phyloP scores from a whole-genome alignment of 2,113 vertebrate genomes.

The Menura novaehollandiae region DNA sequence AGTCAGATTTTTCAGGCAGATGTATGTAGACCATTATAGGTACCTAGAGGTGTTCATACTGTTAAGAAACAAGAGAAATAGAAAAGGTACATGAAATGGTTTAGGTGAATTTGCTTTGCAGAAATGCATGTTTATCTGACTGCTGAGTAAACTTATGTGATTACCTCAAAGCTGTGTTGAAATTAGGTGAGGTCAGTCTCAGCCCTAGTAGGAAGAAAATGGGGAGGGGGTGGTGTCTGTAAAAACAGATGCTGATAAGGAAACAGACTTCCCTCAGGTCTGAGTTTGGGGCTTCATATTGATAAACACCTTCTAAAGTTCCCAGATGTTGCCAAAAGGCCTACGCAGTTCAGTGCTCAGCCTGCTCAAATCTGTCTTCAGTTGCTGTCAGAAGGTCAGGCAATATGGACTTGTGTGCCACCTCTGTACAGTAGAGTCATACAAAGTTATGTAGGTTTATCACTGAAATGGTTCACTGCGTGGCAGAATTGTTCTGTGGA shows the following conservation, averaged over 20 bases:
- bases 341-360: neutral
- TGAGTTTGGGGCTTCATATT: neutral
- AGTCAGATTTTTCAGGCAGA: neutral
- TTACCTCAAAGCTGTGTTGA: neutral
- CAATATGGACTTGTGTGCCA: neutral
- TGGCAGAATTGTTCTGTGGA: neutral
- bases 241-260: neutral
- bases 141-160: neutral
- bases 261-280: neutral
- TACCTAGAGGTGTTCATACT: neutral
- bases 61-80: neutral
- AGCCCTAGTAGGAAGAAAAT: neutral
- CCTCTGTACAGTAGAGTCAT: neutral
- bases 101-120: neutral
- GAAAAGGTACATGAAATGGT: neutral
- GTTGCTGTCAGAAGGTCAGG: neutral
- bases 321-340: neutral
- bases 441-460: neutral
- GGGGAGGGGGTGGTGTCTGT: neutral
- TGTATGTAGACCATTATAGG: accelerated
- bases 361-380: neutral
- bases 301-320: neutral
- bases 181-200: neutral
- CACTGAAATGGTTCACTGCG: neutral
- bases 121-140: neutral